Conservation (phyloP, 2,113 vertebrate species). For the Gadus macrocephalus region DNA sequence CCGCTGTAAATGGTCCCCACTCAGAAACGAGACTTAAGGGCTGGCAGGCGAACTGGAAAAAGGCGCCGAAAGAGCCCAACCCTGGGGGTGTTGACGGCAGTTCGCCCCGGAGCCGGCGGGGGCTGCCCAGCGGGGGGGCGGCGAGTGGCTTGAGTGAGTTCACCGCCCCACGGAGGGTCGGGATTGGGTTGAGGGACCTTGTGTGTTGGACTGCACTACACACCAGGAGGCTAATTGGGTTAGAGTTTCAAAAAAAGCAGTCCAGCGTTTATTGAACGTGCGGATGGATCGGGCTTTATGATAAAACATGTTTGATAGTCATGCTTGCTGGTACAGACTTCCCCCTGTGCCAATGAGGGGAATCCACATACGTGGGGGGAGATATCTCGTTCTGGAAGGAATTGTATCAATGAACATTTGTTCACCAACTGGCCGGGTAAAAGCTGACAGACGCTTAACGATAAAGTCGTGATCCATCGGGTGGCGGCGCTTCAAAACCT, state of each 20-base stretch:
- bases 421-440: conserved; percentile 14
- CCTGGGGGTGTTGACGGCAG: neutral
- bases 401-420: conserved; percentile 45
- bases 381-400: conserved; percentile 8
- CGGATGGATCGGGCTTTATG: too few species aligned
- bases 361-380: too few species aligned
- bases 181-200: too few species aligned
- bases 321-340: too few species aligned
- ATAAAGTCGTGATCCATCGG: conserved; percentile 37
- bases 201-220: too few species aligned
- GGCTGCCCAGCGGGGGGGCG: neutral
- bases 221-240: too few species aligned
- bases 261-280: too few species aligned
- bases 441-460: conserved; percentile 44
- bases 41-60: conserved; percentile 4
- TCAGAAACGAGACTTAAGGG: conserved; percentile 28
- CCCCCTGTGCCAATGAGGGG: too few species aligned
- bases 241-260: too few species aligned
- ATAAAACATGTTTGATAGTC: too few species aligned
- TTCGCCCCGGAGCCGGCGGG: conserved; percentile 4
- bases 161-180: too few species aligned
- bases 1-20: conserved; percentile 15
- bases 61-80: neutral
- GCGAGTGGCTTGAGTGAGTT: neutral
- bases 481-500: conserved; percentile 45